Evolutionary conservation across 2,797 vertebrate species (phyloP), one percentile per base, ranked within the genome.

Genomic region (Aythya fuligula): DNA sequence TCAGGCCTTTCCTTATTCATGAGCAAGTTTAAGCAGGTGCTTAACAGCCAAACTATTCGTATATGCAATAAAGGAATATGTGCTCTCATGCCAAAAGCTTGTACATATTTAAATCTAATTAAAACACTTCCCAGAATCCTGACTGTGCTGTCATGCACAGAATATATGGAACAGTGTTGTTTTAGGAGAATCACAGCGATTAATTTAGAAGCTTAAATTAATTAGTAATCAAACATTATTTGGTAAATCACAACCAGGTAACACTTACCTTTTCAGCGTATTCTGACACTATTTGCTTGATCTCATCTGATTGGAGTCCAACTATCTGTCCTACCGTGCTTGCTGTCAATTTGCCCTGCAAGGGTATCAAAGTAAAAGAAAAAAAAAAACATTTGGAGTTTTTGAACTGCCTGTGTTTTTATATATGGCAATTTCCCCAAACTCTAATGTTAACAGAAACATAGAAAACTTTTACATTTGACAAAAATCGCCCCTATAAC

Each of bases 281-380:
- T 93, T 99, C 99, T 1, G 98, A 99, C 30, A 98, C 99, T 8
- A 99, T 99, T 97, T 99, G 99, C 80, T 99, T 99, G 97, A 99
- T 99, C 97, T 99, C 99, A 13, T 99, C 98, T 6, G 99, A 99
- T 97, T 99, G 99, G 12, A 99, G 98, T 15, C 99, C 99, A 73
- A 99, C 99, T 13, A 99, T 99, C 96, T 99, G 99, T 67, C 99
- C 99, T 95, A 99, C 99, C 5, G 99, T 98, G 92, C 98, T 99
- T 3, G 99, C 99, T 0, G 99, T 99, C 95, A 99, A 97, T 87
- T 98, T 98, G 72, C 99, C 99, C 99, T 99, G 97, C n/a, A 98
- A 95, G 75, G 38, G 85, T 8, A 93, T 24, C 36, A 92, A 47
- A 53, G 24, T 28, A 28, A 51, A 53, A 51, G 25, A 24, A 13